Conservation (phyloP, 2,888 invertebrate species). For the Drosophila parthenogenetica region DNA sequence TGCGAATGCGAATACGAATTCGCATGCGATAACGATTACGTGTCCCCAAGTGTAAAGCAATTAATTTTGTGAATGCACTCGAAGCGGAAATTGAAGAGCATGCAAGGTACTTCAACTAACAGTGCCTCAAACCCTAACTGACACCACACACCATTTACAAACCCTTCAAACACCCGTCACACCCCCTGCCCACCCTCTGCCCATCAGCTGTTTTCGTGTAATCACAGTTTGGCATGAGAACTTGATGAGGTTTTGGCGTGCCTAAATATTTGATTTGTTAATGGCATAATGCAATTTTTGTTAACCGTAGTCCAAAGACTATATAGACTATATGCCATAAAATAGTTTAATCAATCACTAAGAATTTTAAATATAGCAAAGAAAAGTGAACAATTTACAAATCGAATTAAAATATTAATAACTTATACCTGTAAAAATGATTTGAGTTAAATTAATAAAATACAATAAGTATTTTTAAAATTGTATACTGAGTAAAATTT, state of each 20-base stretch:
- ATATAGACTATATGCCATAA: background rate
- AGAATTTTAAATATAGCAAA: background rate
- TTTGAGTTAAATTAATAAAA: too few relatives aligned
- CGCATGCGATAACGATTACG: constrained; percentile 8
- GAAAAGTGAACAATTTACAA: background rate
- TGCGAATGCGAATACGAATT: constrained; percentile 1
- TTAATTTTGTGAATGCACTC: constrained; percentile 63
- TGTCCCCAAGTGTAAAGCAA: constrained; percentile 55
- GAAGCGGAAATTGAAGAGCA: constrained; percentile 59
- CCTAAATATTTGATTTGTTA: constrained; percentile 43
- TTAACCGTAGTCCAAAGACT: background rate
- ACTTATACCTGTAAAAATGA: too few relatives aligned
- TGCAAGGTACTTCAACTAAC: constrained; percentile 38
- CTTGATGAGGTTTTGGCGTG: constrained; percentile 55
- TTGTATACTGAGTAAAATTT: too few relatives aligned
- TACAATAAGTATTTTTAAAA: too few relatives aligned
- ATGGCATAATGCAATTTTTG: constrained; percentile 30
- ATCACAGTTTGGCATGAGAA: constrained; percentile 56
- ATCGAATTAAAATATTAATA: too few relatives aligned
- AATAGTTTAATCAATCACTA: background rate
- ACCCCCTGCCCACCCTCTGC: background rate
- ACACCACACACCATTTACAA: background rate
- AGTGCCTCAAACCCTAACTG: background rate
- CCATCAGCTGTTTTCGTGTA: constrained; percentile 20
- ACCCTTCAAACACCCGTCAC: background rate